These are phyloP conservation scores for Jacana jacana DNA, from an alignment of 2,113 vertebrate genomes.

Conservation along the genomic window DNA sequence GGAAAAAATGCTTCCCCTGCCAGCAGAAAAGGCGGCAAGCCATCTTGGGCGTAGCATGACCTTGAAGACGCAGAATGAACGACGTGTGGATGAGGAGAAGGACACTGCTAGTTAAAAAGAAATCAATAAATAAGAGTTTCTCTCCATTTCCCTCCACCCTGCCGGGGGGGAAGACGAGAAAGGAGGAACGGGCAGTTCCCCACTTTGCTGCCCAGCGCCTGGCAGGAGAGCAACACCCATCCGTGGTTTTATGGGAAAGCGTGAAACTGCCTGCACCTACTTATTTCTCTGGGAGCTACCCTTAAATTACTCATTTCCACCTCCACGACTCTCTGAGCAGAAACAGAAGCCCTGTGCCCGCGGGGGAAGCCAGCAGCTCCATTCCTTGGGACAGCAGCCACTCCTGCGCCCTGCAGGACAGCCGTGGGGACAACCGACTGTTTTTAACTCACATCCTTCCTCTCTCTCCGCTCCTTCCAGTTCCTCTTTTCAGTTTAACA, in stretches of 20 bases:
- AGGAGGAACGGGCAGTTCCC: neutral
- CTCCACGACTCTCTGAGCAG: neutral
- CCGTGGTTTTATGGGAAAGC: neutral
- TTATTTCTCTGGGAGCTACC: neutral
- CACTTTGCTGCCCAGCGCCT: neutral
- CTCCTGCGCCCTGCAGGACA: neutral
- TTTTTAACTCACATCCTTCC: conserved; percentile 48
- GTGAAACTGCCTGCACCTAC: neutral
- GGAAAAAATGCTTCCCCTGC: neutral
- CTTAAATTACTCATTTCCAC: neutral
- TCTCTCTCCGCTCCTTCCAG: neutral
- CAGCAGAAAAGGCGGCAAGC: neutral
- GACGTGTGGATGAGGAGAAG: neutral
- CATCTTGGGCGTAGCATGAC: neutral
- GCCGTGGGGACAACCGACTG: neutral
- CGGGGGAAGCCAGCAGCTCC: neutral
- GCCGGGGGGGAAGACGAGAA: neutral
- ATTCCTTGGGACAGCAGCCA: neutral
- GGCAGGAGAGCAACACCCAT: rapidly evolving
- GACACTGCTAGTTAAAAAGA: no score
- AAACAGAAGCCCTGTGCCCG: neutral
- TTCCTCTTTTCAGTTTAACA: conserved; percentile 46
- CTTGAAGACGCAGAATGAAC: neutral
- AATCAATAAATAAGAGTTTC: no score
- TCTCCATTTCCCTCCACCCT: neutral